Conservation (phyloP, 2,797 vertebrate genomes). For the Lycodopsis pacificus region DNA sequence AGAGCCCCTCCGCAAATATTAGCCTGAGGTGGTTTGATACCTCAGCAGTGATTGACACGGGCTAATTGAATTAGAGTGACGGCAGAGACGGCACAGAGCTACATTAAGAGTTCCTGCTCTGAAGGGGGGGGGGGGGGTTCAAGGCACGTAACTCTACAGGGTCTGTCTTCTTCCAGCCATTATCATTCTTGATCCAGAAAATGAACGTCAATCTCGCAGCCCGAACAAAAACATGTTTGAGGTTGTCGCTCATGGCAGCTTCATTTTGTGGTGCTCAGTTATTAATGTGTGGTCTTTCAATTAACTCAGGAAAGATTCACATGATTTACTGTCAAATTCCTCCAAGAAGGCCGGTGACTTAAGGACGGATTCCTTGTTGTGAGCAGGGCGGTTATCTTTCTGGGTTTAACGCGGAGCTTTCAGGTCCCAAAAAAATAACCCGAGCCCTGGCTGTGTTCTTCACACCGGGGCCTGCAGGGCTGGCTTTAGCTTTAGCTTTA, state of each 20-base stretch:
- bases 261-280: constrained; percentile 37
- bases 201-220: constrained; percentile 54
- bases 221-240: constrained; percentile 61
- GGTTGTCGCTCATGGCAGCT: constrained; percentile 28
- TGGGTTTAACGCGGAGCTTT: constrained; percentile 37
- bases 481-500: constrained; percentile 73
- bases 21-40: constrained; percentile 75
- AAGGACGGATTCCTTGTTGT: constrained; percentile 45
- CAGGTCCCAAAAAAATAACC: constrained; percentile 29
- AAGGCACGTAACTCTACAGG: constrained; percentile 52
- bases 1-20: constrained; percentile 81
- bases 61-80: constrained; percentile 81
- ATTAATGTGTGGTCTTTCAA: constrained; percentile 41
- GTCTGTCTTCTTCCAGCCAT: constrained; percentile 58
- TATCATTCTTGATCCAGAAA: constrained; percentile 65
- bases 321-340: constrained; percentile 47
- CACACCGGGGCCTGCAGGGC: constrained; percentile 54
- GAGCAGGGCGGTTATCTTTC: constrained; percentile 45
- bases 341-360: constrained; percentile 28
- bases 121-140: constrained; percentile 55
- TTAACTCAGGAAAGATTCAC: constrained; percentile 38
- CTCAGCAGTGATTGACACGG: constrained; percentile 76
- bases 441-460: constrained; percentile 36
- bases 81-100: constrained; percentile 64
- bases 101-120: constrained; percentile 71